Evolutionary conservation across 2,113 vertebrate species (phyloP).

Genomic region (Elaphurus davidianus): DNA sequence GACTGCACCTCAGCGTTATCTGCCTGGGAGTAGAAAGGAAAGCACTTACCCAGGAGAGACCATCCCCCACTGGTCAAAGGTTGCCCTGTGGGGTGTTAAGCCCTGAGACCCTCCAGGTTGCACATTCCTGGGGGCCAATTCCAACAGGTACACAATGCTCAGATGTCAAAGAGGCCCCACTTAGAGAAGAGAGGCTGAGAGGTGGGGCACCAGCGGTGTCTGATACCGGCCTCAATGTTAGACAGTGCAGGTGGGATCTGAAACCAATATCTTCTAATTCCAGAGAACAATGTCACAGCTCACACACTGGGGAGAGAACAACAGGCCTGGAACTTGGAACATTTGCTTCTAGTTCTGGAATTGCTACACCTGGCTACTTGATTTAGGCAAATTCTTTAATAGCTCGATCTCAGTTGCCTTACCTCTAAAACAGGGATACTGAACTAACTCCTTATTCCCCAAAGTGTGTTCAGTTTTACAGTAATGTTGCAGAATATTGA

Average conservation of each 20-base stretch:
- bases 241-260: neutral
- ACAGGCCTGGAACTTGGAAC: neutral
- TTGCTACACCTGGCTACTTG: neutral
- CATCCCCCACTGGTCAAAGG: neutral
- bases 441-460: neutral
- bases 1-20: neutral
- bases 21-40: neutral
- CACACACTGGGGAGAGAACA: neutral
- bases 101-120: neutral
- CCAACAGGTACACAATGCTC: neutral
- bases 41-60: neutral
- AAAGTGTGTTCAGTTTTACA: neutral
- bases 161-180: neutral
- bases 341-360: neutral
- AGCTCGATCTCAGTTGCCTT: slow-evolving; percentile 1
- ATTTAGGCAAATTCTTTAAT: neutral
- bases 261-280: neutral
- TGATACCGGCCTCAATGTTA: neutral
- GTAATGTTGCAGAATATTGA: neutral
- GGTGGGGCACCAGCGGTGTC: neutral
- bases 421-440: neutral
- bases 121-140: neutral
- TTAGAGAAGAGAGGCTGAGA: neutral
- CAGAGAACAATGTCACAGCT: neutral
- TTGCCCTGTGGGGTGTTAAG: neutral